Base-by-base conservation (phyloP, 2,797 vertebrate species). In the Sebastes flavidus region DNA sequence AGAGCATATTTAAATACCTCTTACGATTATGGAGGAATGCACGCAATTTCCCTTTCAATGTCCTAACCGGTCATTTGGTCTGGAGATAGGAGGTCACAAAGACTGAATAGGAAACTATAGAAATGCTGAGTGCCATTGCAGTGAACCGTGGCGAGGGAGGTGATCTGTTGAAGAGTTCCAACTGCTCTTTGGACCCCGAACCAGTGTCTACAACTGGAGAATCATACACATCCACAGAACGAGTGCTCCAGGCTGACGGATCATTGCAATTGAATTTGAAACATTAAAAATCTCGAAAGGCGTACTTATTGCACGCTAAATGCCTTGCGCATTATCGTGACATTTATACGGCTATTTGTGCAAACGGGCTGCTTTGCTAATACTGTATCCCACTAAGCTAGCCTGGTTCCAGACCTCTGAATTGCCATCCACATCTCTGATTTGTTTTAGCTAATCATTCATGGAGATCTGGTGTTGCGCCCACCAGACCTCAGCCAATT, bases 1-100 rank as follows among this genome's bases (percentile, higher is more conserved):
- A 92, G 91, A 91, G 91, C 89, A 79, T 91, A 91, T 95, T 94
- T 95, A 95, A 95, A 95, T 95, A 94, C 84, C 92, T 93, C 94
- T 91, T 93, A 87, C 52, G 86, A 94, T 92, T 89, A 91, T 84
- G 87, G 87, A 94, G 92, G 92, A 95, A 96, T 95, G 94, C 78
- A 72, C 38, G 85, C 83, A 75, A 94, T 95, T 95, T 96, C 93
- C 94, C 89, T 92, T 89, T 94, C 86, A 82, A 85, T 89, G 91
- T 83, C 90, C 92, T 71, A 95, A 91, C 94, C 67, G 68, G 89
- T 95, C 92, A 94, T 95, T 95, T 95, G 90, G 91, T 91, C 71
- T 80, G 71, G 81, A 94, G 92, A 95, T 93, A 93, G 91, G 89
- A 92, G 88, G 91, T 91, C 85, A 88, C 66, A 68, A 82, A 89